These are phyloP conservation scores for Haplochromis burtoni DNA, from an alignment of 2,113 vertebrate genomes.

Conservation along the genomic window DNA sequence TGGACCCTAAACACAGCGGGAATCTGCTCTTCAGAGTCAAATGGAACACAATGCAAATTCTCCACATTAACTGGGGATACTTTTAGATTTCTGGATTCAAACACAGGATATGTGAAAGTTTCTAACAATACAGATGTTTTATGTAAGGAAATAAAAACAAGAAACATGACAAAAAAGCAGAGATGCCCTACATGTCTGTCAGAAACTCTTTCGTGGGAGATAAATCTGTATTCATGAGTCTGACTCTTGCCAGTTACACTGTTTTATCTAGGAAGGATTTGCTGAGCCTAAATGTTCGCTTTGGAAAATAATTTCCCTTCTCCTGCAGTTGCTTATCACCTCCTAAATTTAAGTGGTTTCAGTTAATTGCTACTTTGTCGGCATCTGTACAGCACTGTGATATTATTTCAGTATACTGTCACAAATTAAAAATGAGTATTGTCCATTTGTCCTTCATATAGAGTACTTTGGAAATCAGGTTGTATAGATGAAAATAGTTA, in stretches of 20 bases:
- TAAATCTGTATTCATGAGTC: not conserved
- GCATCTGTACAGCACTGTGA: not conserved
- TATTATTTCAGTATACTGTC: not conserved
- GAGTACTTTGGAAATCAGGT: not conserved
- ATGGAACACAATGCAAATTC: not conserved
- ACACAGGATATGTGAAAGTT: not conserved
- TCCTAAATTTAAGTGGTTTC: not conserved
- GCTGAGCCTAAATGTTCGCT: not conserved
- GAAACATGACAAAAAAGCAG: not conserved
- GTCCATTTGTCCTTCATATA: not conserved
- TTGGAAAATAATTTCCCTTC: not conserved
- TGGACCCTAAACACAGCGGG: conserved; percentile 11
- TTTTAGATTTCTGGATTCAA: not conserved
- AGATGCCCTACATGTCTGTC: not conserved
- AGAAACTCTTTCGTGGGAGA: not conserved
- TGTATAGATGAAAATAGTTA: not conserved
- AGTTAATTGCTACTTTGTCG: not conserved
- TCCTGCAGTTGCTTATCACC: not conserved
- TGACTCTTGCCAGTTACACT: not conserved
- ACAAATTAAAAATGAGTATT: not conserved
- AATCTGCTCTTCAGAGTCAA: not conserved
- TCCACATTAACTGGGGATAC: not conserved
- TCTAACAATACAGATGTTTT: not conserved
- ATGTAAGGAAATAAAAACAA: not conserved
- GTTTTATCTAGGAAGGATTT: not conserved